phyloP scores from a whole-genome alignment of 2,113 vertebrate genomes.

The Platysternon megacephalum region DNA sequence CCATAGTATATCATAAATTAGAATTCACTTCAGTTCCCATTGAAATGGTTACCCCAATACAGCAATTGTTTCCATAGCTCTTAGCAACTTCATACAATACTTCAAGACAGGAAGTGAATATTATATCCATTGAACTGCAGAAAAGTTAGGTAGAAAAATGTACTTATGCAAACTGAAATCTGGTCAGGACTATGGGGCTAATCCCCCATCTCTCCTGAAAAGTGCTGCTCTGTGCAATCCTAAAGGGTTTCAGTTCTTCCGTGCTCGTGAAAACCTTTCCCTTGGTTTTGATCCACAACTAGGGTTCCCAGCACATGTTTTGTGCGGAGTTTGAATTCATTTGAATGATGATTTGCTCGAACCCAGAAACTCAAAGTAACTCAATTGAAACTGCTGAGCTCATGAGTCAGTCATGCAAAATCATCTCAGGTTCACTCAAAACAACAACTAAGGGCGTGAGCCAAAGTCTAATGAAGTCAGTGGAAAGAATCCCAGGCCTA shows the following conservation, averaged over 20 bases:
- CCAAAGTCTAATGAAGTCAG: neutral
- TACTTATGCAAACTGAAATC: neutral
- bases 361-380: constrained; percentile 22
- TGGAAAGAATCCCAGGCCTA: neutral
- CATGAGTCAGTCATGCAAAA: constrained; percentile 16
- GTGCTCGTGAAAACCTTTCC: neutral
- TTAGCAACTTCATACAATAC: neutral
- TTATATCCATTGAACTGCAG: accelerated
- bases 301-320: constrained; percentile 1
- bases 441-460: neutral
- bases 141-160: neutral
- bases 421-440: neutral
- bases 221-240: neutral
- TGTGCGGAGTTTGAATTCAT: neutral
- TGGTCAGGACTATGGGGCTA: neutral
- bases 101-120: neutral
- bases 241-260: neutral
- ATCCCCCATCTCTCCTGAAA: neutral
- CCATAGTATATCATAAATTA: neutral
- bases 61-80: neutral
- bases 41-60: neutral
- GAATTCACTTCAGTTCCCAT: neutral
- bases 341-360: constrained; percentile 29
- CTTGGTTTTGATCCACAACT: neutral
- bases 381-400: constrained; percentile 30